phyloP scores from a whole-genome alignment of 2,888 invertebrate genomes.

The Xylocampa areola region DNA sequence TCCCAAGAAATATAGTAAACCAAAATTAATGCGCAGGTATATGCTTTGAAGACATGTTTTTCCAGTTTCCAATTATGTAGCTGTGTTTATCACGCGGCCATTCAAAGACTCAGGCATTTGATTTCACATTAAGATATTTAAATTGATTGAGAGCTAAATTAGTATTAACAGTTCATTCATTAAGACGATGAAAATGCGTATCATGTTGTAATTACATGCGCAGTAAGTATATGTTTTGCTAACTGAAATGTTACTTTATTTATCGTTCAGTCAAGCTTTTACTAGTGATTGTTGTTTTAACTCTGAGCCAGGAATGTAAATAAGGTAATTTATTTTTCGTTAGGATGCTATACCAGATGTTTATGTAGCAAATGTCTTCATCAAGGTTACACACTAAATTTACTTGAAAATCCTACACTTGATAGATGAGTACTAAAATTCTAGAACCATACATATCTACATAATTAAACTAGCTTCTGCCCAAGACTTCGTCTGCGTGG shows the following conservation, averaged over 20 bases:
- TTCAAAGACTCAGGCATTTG: conserved; percentile 34
- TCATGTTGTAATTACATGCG: conserved; percentile 27
- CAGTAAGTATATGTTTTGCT: conserved; percentile 19
- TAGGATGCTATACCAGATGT: conserved; percentile 16
- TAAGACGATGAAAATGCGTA: conserved; percentile 28
- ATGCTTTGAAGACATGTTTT: conserved; percentile 34
- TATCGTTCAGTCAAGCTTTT: conserved; percentile 41
- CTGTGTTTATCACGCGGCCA: conserved; percentile 23
- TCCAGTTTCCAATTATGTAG: conserved; percentile 33
- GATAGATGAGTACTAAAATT: not conserved
- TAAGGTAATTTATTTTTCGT: conserved; percentile 43
- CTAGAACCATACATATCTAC: too few species aligned
- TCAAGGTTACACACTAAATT: conserved; percentile 25
- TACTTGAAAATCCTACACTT: conserved; percentile 11
- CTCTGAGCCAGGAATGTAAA: conserved; percentile 44
- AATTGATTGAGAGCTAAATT: conserved; percentile 39
- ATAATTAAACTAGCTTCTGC: too few species aligned
- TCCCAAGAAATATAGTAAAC: conserved; percentile 36
- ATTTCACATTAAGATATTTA: conserved; percentile 37
- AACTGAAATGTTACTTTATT: conserved; percentile 36
- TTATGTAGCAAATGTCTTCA: conserved; percentile 26
- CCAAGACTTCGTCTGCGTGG: too few species aligned
- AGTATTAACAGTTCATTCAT: conserved; percentile 39
- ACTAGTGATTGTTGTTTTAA: conserved; percentile 42
- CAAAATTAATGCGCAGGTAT: conserved; percentile 24